Evolutionary conservation across 2,888 invertebrate genomes (phyloP), one percentile per base, ranked within the genome.

Genomic region (Fragum fragum): DNA sequence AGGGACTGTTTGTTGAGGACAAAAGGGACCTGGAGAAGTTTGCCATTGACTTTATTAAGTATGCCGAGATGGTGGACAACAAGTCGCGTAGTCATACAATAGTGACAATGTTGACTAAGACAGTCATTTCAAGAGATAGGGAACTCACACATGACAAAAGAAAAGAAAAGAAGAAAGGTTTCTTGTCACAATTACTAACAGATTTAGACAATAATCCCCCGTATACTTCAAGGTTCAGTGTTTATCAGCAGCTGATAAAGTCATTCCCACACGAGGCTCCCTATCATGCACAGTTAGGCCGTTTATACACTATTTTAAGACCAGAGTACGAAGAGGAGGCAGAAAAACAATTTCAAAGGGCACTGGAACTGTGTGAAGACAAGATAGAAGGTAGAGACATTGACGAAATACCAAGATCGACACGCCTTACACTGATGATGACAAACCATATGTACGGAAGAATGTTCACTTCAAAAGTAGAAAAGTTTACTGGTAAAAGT

Each of bases 401-500:
- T 16, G 76, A 66, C 5, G 78, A 83, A 1, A 73, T 84, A 29
- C 72, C 78, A 39, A 80, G 84, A 32, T 69, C 66, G 5, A 76
- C 74, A 29, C 75, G 72, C 39, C 73, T 74, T 0, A 81, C 83
- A 0, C 63, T 88, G 26, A 83, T 78, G 63, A 85, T 87, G 36
- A 79, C 87, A 9, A 86, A 87, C 32, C 88, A 88, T 47, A 88
- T 88, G 81, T 88, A 85, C 57, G 88, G 86, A 0, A 87, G 52
- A 21, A 73, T 87, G 59, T 70, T 76, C 42, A 55, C 57, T 14
- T 47, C 55, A 26, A 72, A 76, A 63, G 66, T 85, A 11, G 42
- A 66, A 29, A 66, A 42, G 28, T 59, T 59, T 26, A 59, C 59
- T 11, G 59, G 59, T 1, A 26, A 28, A 59, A 26, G 26, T 28